These are phyloP conservation scores for Mimumesa dahlbomi DNA, from an alignment of 2,888 invertebrate species.

Conservation along the genomic window DNA sequence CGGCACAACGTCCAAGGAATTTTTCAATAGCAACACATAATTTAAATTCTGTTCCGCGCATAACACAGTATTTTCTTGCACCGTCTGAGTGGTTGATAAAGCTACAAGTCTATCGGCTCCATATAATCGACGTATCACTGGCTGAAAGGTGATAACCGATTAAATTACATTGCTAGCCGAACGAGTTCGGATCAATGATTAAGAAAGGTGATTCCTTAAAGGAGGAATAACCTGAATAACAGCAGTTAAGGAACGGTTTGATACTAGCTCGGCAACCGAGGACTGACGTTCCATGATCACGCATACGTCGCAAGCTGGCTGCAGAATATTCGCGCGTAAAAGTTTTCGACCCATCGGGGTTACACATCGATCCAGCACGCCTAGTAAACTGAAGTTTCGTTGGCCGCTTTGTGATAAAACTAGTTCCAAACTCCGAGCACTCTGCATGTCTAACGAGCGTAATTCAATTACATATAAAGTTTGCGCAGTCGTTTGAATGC, in stretches of 20 bases:
- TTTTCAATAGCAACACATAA: slow-evolving; percentile 89
- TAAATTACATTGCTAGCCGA: too few species aligned
- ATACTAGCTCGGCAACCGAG: slow-evolving; percentile 89
- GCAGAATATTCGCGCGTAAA: slow-evolving; percentile 89
- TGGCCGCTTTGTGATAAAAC: slow-evolving; percentile 83
- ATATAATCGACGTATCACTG: slow-evolving; percentile 85
- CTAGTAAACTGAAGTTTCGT: slow-evolving; percentile 83
- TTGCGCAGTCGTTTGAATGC: too few species aligned
- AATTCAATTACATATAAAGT: too few species aligned
- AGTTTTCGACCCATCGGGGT: slow-evolving; percentile 89
- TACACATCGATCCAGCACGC: slow-evolving; percentile 86
- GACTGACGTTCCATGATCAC: slow-evolving; percentile 87
- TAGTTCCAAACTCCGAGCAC: slow-evolving; percentile 89
- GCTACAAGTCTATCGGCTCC: slow-evolving; percentile 91
- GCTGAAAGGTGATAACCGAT: slow-evolving; percentile 63
- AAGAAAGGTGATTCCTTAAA: background rate
- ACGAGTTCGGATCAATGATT: too few species aligned
- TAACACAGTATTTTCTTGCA: slow-evolving; percentile 75
- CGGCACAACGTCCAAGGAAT: slow-evolving; percentile 87
- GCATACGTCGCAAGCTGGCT: slow-evolving; percentile 87
- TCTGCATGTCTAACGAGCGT: slow-evolving; percentile 87
- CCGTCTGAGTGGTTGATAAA: slow-evolving; percentile 81
- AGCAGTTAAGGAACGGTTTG: slow-evolving; percentile 84
- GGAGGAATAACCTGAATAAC: slow-evolving; percentile 84
- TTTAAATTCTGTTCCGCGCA: slow-evolving; percentile 89